Evolutionary conservation across 2,797 vertebrate species (phyloP), one percentile per base, ranked within the genome.

Genomic region (Danio tinwini): DNA sequence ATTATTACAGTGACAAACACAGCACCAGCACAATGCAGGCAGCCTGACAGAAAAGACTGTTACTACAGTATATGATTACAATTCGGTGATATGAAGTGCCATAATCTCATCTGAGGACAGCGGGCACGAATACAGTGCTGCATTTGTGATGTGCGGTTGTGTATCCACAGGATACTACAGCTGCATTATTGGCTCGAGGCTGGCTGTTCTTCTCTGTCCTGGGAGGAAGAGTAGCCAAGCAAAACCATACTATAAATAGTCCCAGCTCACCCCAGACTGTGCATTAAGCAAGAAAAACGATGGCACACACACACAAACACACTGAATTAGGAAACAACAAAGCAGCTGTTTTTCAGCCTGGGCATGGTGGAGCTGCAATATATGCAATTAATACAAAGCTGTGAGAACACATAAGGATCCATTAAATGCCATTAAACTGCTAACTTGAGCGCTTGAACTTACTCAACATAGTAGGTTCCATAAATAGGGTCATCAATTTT

Each of bases 401-500:
- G 68, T 56, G 47, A 81, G 85, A 82, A 64, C 68, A 75, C 64
- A 70, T 58, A 74, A 55, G 79, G 88, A 87, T 86, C 88, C 83
- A 83, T 29, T 29, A 88, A 84, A 76, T 83, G 68, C 79, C 82
- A 72, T 72, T 63, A 65, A 63, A 76, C 84, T 84, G 93, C 90
- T 94, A 92, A 87, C 91, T 84, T 10, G 81, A 90, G 90, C 82
- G 63, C 87, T 87, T 83, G 86, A 90, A 98, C 98, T 98, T 96
- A 99, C 98, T 99, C 98, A 82, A 99, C 97, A 92, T 98, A 99
- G 90, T 99, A 99, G 93, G 96, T 98, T 94, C 98, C 97, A 89
- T 99, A 98, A 93, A 98, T 95, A 88, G 97, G 97, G 93, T 99
- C 98, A 94, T 98, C 96, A 90, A 99, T 99, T 95, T 98, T 99